Conservation (phyloP, 2,113 vertebrate genomes). For the Dermatemys mawii region DNA sequence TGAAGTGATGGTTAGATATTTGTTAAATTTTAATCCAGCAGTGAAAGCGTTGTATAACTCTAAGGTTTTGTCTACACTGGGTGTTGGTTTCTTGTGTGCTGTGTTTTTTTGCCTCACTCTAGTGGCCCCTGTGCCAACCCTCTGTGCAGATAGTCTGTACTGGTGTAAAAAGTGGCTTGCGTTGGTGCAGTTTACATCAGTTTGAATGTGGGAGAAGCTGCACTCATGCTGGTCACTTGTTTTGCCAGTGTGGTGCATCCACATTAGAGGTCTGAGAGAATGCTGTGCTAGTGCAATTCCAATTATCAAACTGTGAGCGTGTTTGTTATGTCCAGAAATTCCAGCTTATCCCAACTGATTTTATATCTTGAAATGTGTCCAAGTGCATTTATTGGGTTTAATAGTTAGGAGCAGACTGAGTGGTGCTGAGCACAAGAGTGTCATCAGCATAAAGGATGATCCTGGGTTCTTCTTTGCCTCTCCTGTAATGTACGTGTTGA, state of each 20-base stretch:
- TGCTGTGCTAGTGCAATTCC: background rate
- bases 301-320: background rate
- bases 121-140: background rate
- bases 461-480: background rate
- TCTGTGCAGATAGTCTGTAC: background rate
- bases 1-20: background rate
- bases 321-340: background rate
- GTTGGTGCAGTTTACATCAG: background rate
- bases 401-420: background rate
- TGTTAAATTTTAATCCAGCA: accelerated
- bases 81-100: background rate
- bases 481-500: no score
- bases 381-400: background rate
- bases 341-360: background rate
- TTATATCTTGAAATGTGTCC: background rate
- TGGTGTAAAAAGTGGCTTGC: background rate
- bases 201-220: background rate
- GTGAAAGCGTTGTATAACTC: background rate
- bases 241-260: background rate
- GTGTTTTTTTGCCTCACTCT: background rate
- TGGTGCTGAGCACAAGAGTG: background rate
- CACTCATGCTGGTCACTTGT: background rate
- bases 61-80: accelerated
- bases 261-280: background rate
- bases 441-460: background rate